Percentiles rank a stretch among this genome's conserved stretches.
Evolutionary conservation across 2,797 vertebrate genomes (phyloP).

Genomic region (Fratercula arctica): DNA sequence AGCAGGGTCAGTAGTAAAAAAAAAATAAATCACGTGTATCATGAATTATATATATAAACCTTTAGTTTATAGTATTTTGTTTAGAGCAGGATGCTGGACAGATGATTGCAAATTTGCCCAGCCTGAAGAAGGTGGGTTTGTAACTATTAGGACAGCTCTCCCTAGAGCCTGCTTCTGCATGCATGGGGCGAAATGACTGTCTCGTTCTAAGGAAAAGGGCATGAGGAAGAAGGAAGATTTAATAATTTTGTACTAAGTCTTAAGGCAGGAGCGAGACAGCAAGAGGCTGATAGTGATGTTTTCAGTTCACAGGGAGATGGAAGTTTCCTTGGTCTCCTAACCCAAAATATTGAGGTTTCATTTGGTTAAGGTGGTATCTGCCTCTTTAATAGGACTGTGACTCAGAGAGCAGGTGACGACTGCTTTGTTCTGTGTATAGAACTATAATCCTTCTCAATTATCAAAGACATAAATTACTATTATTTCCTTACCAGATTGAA

Average conservation of each 20-base stretch:
- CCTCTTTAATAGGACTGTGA: conserved; percentile 68
- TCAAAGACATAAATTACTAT: conserved; percentile 80
- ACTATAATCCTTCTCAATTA: conserved; percentile 79
- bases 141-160: not conserved
- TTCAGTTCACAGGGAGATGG: conserved; percentile 35
- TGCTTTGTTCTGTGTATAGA: conserved; percentile 73
- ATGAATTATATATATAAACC: not conserved
- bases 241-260: not conserved
- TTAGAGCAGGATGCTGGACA: not conserved
- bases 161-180: not conserved
- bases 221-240: not conserved
- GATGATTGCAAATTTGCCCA: not conserved
- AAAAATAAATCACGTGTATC: not conserved
- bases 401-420: conserved; percentile 65
- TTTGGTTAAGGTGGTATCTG: conserved; percentile 63
- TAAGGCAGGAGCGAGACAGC: not conserved
- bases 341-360: conserved; percentile 37
- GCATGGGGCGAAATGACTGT: not conserved
- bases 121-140: not conserved
- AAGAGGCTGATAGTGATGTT: not conserved
- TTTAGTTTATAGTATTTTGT: not conserved
- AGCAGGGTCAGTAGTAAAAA: not conserved
- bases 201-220: not conserved
- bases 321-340: conserved; percentile 36
- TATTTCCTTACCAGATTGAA: conserved; percentile 78